Conservation (phyloP, 2,113 vertebrate species). For the Spheniscus mendiculus region DNA sequence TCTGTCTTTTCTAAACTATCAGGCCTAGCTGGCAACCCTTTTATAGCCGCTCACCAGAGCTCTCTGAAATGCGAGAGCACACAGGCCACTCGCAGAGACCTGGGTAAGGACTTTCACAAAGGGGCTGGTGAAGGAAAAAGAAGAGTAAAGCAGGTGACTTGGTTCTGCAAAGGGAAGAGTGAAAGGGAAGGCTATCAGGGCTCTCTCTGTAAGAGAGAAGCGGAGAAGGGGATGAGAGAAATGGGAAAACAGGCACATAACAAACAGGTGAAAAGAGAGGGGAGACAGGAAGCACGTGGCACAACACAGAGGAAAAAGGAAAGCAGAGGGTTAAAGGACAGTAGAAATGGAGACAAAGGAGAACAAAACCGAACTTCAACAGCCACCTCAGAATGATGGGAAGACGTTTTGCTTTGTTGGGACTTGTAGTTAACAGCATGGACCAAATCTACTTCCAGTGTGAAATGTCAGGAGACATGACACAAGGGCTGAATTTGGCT, state of each 20-base stretch:
- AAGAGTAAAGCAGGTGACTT: neutral
- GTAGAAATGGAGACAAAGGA: neutral
- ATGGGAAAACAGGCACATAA: neutral
- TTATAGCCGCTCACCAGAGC: neutral
- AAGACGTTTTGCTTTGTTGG: neutral
- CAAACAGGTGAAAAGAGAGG: neutral
- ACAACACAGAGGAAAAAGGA: neutral
- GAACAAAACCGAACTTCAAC: neutral
- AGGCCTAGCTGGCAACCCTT: neutral
- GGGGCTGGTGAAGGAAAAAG: neutral
- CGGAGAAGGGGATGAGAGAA: neutral
- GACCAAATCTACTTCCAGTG: neutral
- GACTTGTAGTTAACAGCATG: neutral
- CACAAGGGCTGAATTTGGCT: neutral
- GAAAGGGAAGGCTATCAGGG: neutral
- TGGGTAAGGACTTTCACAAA: neutral
- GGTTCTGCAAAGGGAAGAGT: neutral
- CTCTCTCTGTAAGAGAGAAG: neutral
- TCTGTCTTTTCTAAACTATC: neutral
- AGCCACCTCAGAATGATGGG: neutral
- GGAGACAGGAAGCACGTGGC: neutral
- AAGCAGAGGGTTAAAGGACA: neutral
- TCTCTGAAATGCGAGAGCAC: neutral
- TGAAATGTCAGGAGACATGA: accelerated
- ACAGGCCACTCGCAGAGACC: neutral